Percentiles rank a stretch among this genome's conserved stretches.
Evolutionary conservation across 2,113 vertebrate species (phyloP).

Genomic region (Eptesicus fuscus): DNA sequence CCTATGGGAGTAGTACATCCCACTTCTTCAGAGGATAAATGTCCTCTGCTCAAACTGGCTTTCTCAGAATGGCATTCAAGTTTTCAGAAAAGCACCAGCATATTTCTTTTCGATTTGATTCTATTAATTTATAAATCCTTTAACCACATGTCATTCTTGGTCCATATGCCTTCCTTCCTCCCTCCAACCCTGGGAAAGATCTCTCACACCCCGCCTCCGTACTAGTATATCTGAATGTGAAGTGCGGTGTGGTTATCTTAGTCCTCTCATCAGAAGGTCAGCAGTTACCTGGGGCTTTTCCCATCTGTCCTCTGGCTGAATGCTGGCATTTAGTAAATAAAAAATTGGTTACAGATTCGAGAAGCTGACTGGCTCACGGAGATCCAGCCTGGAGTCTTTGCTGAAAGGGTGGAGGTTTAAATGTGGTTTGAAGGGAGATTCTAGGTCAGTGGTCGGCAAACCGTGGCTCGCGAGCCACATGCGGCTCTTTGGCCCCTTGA

Average conservation of each 20-base stretch:
- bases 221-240: constrained; percentile 70
- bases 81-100: neutral
- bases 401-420: constrained; percentile 73
- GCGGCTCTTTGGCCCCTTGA: too few species aligned
- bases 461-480: too few species aligned
- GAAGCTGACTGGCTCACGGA: constrained; percentile 61
- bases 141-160: constrained; percentile 14
- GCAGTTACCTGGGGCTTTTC: constrained; percentile 72
- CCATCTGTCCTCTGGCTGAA: constrained; percentile 68
- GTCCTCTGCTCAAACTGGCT: neutral
- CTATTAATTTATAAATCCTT: neutral
- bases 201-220: constrained; percentile 53
- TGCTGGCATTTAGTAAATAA: constrained; percentile 77
- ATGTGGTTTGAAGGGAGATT: constrained; percentile 62
- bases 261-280: constrained; percentile 76
- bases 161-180: constrained; percentile 60
- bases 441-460: neutral
- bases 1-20: neutral
- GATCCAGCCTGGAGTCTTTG: constrained; percentile 49
- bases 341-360: constrained; percentile 73
- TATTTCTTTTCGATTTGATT: constrained; percentile 42
- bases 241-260: constrained; percentile 66
- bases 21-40: neutral
- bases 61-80: neutral
- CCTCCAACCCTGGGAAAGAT: neutral